These are phyloP conservation scores for Mesembrinibis cayennensis DNA, from an alignment of 2,113 vertebrate genomes.

Conservation along the genomic window DNA sequence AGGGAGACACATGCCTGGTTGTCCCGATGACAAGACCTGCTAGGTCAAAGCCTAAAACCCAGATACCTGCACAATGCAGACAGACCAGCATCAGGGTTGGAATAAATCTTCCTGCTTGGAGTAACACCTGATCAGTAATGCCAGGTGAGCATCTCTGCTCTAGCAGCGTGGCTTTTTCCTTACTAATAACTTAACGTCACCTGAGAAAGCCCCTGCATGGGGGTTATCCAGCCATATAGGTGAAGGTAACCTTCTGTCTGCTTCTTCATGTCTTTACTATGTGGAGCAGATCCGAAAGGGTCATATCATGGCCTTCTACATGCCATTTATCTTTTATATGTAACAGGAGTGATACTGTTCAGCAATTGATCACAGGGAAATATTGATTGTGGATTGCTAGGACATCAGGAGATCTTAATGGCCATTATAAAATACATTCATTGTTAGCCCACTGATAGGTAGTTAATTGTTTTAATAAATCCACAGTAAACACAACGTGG, in stretches of 20 bases:
- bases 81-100: background rate
- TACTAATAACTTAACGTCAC: background rate
- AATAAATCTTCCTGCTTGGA: background rate
- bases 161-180: background rate
- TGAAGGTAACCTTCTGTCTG: background rate
- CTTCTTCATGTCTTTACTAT: background rate
- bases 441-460: background rate
- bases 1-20: accelerated
- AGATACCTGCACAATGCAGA: background rate
- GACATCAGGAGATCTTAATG: background rate
- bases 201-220: background rate
- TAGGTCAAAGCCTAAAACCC: background rate
- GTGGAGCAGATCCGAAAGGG: background rate
- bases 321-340: background rate
- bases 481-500: background rate
- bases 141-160: background rate
- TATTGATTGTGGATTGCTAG: background rate
- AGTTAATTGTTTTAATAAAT: constrained; percentile 19
- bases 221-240: background rate
- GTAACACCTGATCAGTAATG: background rate
- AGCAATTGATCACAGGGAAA: background rate
- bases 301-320: background rate
- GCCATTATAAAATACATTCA: background rate
- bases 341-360: background rate
- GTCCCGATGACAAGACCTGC: background rate